A percentile compares a stretch with the other conserved stretches of the same genome.
These are phyloP conservation scores for Himalopsyche kuldschensis DNA, from an alignment of 2,888 invertebrate genomes.

Conservation along the genomic window DNA sequence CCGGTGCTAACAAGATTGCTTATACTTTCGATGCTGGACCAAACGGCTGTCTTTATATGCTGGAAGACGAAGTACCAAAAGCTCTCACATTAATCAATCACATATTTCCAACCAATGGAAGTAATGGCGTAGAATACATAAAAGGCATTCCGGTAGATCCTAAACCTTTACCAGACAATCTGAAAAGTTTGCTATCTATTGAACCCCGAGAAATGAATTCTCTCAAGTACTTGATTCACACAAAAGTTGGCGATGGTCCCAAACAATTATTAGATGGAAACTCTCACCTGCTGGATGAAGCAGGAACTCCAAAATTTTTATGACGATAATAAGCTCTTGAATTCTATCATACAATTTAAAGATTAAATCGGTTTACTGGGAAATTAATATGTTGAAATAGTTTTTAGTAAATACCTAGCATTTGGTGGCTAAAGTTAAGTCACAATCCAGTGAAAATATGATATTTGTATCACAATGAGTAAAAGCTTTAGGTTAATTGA, in stretches of 20 bases:
- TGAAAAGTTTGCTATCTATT: conserved; percentile 47
- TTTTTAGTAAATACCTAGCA: too few relatives aligned
- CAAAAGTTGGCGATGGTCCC: conserved; percentile 82
- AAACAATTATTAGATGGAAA: conserved; percentile 43
- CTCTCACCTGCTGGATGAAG: conserved; percentile 56
- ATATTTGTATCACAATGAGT: too few relatives aligned
- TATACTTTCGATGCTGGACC: conserved; percentile 99
- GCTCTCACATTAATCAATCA: conserved; percentile 69
- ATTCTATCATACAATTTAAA: too few relatives aligned
- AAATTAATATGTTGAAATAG: too few relatives aligned
- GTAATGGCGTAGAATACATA: conserved; percentile 53
- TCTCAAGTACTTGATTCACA: conserved; percentile 82
- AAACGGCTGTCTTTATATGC: conserved; percentile 88
- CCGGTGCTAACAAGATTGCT: conserved; percentile 72
- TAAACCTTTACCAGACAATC: conserved; percentile 37
- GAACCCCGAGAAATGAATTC: conserved; percentile 56
- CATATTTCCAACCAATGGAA: conserved; percentile 67
- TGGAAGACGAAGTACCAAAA: conserved; percentile 72
- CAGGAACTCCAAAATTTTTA: conserved; percentile 51
- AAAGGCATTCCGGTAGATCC: conserved; percentile 58
- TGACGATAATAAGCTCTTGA: conserved; percentile 7
- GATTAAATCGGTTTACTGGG: too few relatives aligned
- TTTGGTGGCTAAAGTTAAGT: too few relatives aligned
- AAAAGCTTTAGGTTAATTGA: too few relatives aligned
- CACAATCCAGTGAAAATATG: too few relatives aligned